Evolutionary conservation across 2,888 invertebrate species (phyloP).

Genomic region (Temnothorax ravouxi): DNA sequence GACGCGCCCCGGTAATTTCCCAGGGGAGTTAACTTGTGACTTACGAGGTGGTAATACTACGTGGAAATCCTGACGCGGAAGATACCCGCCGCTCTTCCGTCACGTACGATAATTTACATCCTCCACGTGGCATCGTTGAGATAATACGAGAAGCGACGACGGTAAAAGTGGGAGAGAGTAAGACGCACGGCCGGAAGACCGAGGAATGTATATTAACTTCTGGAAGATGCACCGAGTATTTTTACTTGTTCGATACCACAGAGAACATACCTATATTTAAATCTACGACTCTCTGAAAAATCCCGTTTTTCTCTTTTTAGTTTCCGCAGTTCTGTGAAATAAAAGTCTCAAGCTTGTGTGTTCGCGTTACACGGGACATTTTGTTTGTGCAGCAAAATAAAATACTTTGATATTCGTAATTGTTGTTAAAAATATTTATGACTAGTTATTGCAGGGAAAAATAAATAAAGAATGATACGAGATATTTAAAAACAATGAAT

Average conservation of each 20-base stretch:
- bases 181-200: background rate
- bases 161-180: background rate
- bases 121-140: slow-evolving; percentile 48
- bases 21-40: slow-evolving; percentile 75
- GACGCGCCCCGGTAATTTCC: slow-evolving; percentile 77
- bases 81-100: slow-evolving; percentile 48
- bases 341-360: background rate
- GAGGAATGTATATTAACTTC: background rate
- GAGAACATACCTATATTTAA: background rate
- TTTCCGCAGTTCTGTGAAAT: background rate
- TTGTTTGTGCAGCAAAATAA: background rate
- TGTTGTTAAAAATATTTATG: background rate
- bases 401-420: background rate
- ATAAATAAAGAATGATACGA: background rate
- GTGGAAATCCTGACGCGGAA: slow-evolving; percentile 45
- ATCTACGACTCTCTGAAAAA: background rate
- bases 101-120: slow-evolving; percentile 61
- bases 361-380: background rate
- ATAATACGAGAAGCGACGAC: slow-evolving; percentile 1
- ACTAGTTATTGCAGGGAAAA: background rate
- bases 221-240: background rate
- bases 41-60: slow-evolving; percentile 66
- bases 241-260: background rate
- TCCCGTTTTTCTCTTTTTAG: background rate
- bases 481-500: background rate